A percentile compares a stretch with the other conserved stretches of the same genome.
Evolutionary conservation across 2,888 invertebrate genomes (phyloP).

Genomic region (Dryococelus australis): DNA sequence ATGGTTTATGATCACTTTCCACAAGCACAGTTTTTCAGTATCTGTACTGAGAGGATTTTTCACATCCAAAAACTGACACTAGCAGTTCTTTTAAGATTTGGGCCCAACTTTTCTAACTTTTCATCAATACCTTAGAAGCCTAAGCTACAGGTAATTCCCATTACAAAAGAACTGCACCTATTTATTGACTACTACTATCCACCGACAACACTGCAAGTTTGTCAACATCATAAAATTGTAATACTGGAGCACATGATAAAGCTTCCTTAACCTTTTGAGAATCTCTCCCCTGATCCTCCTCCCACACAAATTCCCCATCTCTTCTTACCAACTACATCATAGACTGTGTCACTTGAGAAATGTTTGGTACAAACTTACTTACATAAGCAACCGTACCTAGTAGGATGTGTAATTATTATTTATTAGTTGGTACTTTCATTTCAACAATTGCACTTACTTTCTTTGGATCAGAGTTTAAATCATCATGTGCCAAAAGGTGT

Average conservation of each 20-base stretch:
- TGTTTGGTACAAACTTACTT: too few relatives aligned
- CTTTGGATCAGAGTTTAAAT: too few relatives aligned
- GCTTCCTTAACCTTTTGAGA: constrained; percentile 18
- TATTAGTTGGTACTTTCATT: too few relatives aligned
- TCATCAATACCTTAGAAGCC: constrained; percentile 34
- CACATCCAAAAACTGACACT: constrained; percentile 36
- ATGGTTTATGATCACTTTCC: constrained; percentile 35
- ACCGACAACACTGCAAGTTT: constrained; percentile 32
- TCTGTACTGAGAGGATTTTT: constrained; percentile 38
- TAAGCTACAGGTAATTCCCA: constrained; percentile 35
- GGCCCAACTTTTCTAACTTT: constrained; percentile 26
- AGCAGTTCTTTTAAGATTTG: constrained; percentile 38
- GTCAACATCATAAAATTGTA: constrained; percentile 32
- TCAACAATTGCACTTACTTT: too few relatives aligned
- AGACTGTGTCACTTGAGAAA: too few relatives aligned
- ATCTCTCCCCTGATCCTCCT: background rate
- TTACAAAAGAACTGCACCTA: constrained; percentile 37
- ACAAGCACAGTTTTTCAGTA: constrained; percentile 37
- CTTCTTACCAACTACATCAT: constrained; percentile 26
- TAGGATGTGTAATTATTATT: too few relatives aligned
- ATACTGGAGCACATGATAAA: constrained; percentile 26
- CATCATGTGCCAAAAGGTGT: too few relatives aligned
- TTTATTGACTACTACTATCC: constrained; percentile 33
- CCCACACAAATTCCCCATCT: background rate
- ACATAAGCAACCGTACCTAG: too few relatives aligned